phyloP scores from a whole-genome alignment of 2,113 vertebrate genomes.

The Sclerurus mexicanus region DNA sequence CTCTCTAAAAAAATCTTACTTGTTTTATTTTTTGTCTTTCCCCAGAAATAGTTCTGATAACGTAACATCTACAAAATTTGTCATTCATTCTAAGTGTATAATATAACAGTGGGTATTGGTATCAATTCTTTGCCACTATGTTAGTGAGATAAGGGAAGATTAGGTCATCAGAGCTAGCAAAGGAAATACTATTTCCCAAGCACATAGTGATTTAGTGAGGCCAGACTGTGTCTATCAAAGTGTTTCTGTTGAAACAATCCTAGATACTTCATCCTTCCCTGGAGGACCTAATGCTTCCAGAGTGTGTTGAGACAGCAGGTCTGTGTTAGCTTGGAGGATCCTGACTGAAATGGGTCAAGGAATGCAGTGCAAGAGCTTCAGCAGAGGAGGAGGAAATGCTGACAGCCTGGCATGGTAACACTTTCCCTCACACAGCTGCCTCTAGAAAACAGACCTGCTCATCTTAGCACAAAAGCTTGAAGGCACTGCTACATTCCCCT shows the following conservation, averaged over 20 bases:
- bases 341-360: neutral
- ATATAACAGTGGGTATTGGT: neutral
- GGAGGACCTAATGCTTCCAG: neutral
- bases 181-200: neutral
- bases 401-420: neutral
- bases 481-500: neutral
- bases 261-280: neutral
- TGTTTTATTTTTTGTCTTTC: neutral
- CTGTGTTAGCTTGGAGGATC: neutral
- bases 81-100: neutral
- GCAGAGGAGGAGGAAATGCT: neutral
- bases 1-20: neutral
- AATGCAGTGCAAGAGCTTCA: neutral
- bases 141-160: neutral
- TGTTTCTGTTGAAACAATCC: neutral
- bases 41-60: neutral
- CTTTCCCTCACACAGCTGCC: neutral
- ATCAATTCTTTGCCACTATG: neutral
- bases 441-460: neutral
- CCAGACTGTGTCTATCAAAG: neutral
- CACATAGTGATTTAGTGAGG: neutral
- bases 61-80: neutral
- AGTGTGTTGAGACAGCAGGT: neutral
- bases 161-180: neutral
- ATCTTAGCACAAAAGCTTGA: neutral